Base-by-base conservation (phyloP, 2,113 vertebrate species). In the Tretioscincus oriximinensis region DNA sequence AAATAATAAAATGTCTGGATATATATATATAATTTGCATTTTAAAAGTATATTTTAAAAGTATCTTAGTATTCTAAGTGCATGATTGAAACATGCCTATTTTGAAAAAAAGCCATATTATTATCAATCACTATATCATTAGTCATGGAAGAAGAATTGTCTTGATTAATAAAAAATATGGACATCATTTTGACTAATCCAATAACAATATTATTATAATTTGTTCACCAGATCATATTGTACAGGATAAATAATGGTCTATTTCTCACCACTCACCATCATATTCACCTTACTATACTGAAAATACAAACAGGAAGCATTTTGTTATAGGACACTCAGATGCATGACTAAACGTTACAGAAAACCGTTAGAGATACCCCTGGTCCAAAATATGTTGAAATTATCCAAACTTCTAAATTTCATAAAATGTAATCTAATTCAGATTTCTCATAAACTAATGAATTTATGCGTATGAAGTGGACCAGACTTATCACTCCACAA, bases 11-110 rank as follows among this genome's bases (percentile, higher is more conserved):
- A 87, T 77, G 63, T 76, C 85, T 90, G 86, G 78, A 76, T 87
- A 88, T 81, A 81, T 92, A 76, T 87, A 88, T 82, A 81, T 92
- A 51, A 86, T 86, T 92, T 87, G 90, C 73, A 89, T 69, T 88
- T 83, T 76, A 88, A 88, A 90, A 79, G 90, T 79, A 82, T 84
- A 9, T 58, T 58, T n/a, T 87, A n/a, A n/a, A n/a, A n/a, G n/a
- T n/a, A 76, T 79, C 82, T 92, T 76, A 68, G 81, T 78, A 83
- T 60, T 90, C 72, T 90, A 84, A 89, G 78, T 83, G 67, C 86
- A 20, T 76, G 71, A 86, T 84, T 81, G 72, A 90, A 78, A 80
- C 83, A 85, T 90, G 88, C 89, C 87, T 70, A 92, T 87, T 88
- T 87, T 85, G 51, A 9, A 47, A 5, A 28, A 51, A 58, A 65